Conservation (phyloP, 2,797 vertebrate genomes). For the Cuculus canorus region DNA sequence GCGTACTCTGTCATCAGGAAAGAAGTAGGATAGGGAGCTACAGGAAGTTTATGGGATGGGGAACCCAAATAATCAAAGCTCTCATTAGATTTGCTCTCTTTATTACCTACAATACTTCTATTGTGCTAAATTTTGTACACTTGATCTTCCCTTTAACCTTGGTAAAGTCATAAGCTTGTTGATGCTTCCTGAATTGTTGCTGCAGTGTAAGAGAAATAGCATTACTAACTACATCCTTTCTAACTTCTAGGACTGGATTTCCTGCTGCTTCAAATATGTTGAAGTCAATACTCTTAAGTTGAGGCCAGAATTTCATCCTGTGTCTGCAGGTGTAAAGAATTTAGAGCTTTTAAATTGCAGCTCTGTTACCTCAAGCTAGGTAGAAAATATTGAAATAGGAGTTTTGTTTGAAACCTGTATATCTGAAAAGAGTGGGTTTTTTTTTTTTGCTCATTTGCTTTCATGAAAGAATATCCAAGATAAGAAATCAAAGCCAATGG, state of each 20-base stretch:
- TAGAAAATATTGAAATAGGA: neutral
- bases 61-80: neutral
- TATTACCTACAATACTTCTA: neutral
- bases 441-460: neutral
- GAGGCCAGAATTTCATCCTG: neutral
- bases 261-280: neutral
- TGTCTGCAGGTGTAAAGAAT: neutral
- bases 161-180: neutral
- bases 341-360: neutral
- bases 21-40: neutral
- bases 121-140: neutral
- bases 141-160: neutral
- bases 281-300: neutral
- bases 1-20: neutral
- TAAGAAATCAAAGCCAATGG: neutral
- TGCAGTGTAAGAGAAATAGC: neutral
- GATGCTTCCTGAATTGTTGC: neutral
- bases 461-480: neutral
- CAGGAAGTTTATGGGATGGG: fast-evolving
- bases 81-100: neutral
- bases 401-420: neutral
- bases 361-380: neutral
- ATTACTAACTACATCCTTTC: neutral
- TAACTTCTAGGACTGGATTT: neutral
- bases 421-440: neutral